These are phyloP conservation scores for Drosophila parthenogenetica DNA, from an alignment of 2,888 invertebrate genomes.

Conservation along the genomic window DNA sequence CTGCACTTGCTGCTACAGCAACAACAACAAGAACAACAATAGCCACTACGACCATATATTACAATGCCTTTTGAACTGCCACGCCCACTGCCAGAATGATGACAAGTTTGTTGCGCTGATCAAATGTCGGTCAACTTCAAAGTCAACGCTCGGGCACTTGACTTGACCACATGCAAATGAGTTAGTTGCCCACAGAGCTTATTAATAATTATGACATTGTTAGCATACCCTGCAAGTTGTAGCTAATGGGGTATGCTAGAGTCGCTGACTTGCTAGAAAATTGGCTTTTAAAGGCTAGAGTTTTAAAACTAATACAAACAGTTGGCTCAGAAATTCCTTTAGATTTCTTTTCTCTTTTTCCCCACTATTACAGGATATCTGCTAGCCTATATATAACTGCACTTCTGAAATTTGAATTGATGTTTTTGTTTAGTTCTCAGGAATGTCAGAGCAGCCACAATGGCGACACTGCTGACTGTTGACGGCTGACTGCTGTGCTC, in stretches of 20 bases:
- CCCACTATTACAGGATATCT: conserved; percentile 15
- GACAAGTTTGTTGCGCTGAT: conserved; percentile 36
- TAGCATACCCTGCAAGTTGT: conserved; percentile 25
- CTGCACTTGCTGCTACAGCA: conserved; percentile 5
- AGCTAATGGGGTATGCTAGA: not conserved
- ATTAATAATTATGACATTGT: conserved; percentile 74
- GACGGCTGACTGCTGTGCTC: conserved; percentile 2
- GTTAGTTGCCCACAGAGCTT: conserved; percentile 48
- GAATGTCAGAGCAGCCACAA: conserved; percentile 71
- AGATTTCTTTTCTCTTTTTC: not conserved
- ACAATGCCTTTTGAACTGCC: conserved; percentile 9
- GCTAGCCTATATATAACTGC: not conserved
- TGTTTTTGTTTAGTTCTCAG: conserved; percentile 40
- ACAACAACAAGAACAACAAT: conserved; percentile 24
- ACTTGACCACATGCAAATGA: conserved; percentile 74
- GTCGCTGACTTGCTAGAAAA: too few species aligned
- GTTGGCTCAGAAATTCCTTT: too few species aligned
- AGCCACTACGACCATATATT: conserved; percentile 24
- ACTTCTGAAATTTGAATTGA: conserved; percentile 9
- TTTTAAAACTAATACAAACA: too few species aligned
- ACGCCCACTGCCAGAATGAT: conserved; percentile 11
- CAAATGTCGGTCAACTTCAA: conserved; percentile 56
- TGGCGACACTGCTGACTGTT: conserved; percentile 47
- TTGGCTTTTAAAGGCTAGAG: too few species aligned
- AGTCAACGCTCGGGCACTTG: conserved; percentile 44